Base-by-base conservation (phyloP, 64 coral and sea anemone species). In the Montipora efflorescens region DNA sequence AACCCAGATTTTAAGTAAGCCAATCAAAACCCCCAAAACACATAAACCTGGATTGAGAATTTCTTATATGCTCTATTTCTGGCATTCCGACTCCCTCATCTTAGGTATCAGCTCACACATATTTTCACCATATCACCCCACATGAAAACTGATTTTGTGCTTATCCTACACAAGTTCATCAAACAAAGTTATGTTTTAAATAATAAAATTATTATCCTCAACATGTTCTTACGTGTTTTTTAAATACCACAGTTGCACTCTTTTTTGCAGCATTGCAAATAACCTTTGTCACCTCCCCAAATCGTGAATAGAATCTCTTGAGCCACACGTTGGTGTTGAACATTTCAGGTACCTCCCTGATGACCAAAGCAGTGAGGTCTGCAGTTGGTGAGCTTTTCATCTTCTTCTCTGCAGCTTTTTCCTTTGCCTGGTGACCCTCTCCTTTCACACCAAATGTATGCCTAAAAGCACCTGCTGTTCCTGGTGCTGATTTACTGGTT, bases 241-340 rank as follows among this genome's bases (percentile, higher is more conserved):
- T 97, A 76, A 95, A 97, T 19, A 78, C 83, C 5, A 97, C 61
- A n/a, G 96, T 89, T 80, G 96, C 93, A 92, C 93, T 97, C 25
- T 92, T 94, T 22, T 74, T 97, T 8, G 21, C 79, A 47, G 89
- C 70, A 82, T 70, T 75, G 57, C 96, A 95, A 48, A 95, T 0
- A 12, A 97, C 90, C 21, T 97, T 97, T 10, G 83, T 86, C 16
- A 97, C 93, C 57, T 95, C 93, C 0, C 96, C 96, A 95, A 97
- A 97, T 12, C 89, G 80, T 43, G 96, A 97, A 79, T 97, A 97
- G 49, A 95, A 97, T 59, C 90, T 91, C 74, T 70, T 94, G 18
- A 97, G 25, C 96, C 89, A 95, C 0, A 89, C 49, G 77, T 92
- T 95, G 64, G 95, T 97, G 79, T 97, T 95, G 49, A 51, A 97